Base-by-base conservation (phyloP, 2,888 invertebrate species). In the Diarsia mendica region DNA sequence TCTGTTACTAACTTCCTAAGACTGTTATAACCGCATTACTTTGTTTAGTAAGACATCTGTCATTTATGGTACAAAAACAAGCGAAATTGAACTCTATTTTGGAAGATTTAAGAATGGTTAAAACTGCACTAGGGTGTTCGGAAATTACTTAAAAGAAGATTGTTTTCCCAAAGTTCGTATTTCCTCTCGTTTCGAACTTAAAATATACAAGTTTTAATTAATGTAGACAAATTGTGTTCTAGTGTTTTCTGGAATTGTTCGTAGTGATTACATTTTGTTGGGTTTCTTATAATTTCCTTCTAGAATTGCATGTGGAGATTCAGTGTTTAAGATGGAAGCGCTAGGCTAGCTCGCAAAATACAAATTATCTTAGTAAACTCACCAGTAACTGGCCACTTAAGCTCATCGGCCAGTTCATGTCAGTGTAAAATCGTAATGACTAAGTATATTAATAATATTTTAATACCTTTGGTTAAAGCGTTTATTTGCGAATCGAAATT, bases 161-260 rank as follows among this genome's bases (percentile, higher is more conserved):
- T 83, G 78, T 79, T 78, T 75, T 65, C 58, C 0, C 39, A 48
- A 74, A 85, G 53, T 83, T 75, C 15, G 65, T 66, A 73, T 76
- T 82, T 80, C 72, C 77, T 80, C 74, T 72, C 61, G 64, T 77
- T 73, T 67, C 77, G 46, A 85, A 75, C 78, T 66, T 82, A 85
- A 83, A 82, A 83, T 85, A 75, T 71, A 82, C 72, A 85, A 82
- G 85, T 85, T 83, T 83, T 85, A 83, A 83, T 83, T 85, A 83
- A 78, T 82, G 79, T 85, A 79, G 85, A 83, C 82, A 71, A 79
- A 83, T 84, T 80, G 60, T 71, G 28, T 71, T 75, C 6, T 53
- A 73, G 75, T 75, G 79, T 48, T 82, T 69, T 55, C 64, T 58
- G 28, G 23, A 60, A 80, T 72, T 82, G 67, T 69, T 82, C 20